These are phyloP conservation scores for Darevskia nairensis DNA, from an alignment of 2,797 vertebrate genomes.

Conservation along the genomic window DNA sequence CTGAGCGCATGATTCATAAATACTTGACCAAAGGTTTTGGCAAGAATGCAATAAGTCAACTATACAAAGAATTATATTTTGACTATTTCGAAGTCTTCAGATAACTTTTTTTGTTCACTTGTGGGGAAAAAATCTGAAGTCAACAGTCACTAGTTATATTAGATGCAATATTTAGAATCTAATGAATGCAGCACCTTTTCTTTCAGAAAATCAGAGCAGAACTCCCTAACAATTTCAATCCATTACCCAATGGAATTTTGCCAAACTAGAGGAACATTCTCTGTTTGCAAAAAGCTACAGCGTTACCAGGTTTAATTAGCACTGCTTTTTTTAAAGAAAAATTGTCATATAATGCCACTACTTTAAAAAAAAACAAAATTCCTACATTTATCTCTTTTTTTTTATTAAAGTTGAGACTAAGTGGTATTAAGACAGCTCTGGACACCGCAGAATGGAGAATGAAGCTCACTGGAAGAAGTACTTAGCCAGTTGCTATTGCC, in stretches of 20 bases:
- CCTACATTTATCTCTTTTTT: background rate
- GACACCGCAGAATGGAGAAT: background rate
- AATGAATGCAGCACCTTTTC: background rate
- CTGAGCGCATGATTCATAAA: conserved; percentile 57
- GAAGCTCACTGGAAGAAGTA: background rate
- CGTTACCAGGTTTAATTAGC: background rate
- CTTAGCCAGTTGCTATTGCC: background rate
- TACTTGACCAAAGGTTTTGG: background rate
- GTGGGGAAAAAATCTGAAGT: background rate
- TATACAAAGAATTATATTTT: background rate
- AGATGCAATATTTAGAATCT: background rate
- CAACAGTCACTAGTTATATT: background rate
- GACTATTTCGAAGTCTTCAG: background rate
- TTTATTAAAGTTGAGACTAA: background rate
- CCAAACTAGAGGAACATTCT: background rate
- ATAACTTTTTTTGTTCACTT: too few species aligned
- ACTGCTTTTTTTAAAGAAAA: background rate
- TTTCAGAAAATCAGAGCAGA: background rate
- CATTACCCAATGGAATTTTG: background rate
- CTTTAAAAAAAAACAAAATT: background rate
- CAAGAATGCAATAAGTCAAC: background rate
- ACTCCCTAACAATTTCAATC: background rate
- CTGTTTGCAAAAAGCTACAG: background rate
- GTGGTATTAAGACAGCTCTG: background rate
- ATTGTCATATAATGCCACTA: accelerated